Conservation (phyloP, 2,113 vertebrate genomes). For the Coracopsis vasa region DNA sequence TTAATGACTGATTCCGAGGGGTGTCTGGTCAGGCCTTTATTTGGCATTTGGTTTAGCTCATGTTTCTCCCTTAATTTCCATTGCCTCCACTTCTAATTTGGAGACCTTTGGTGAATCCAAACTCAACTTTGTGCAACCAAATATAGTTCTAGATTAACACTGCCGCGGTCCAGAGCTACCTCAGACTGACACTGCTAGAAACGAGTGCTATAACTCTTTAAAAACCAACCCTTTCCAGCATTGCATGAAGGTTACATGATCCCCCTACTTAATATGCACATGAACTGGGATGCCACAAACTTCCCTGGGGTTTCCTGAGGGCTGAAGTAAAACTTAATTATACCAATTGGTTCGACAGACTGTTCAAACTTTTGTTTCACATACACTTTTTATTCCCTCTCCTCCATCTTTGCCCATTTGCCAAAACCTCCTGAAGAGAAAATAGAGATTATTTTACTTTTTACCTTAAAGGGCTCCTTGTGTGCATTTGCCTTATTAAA, state of each 20-base stretch:
- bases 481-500: slow-evolving; percentile 60
- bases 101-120: not conserved
- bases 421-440: slow-evolving; percentile 67
- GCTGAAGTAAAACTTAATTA: slow-evolving; percentile 64
- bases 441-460: slow-evolving; percentile 68
- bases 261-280: slow-evolving; percentile 65
- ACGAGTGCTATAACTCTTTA: not conserved
- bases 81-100: not conserved
- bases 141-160: not conserved
- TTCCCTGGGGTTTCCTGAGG: slow-evolving; percentile 53
- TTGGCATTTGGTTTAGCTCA: not conserved
- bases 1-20: not conserved
- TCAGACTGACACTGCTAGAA: not conserved
- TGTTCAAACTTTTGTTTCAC: slow-evolving; percentile 58
- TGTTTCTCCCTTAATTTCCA: not conserved
- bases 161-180: not conserved
- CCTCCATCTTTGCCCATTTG: slow-evolving; percentile 51
- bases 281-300: slow-evolving; percentile 43
- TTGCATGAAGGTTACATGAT: slow-evolving; percentile 54
- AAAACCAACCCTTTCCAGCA: not conserved
- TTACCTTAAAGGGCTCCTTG: slow-evolving; percentile 64
- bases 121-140: not conserved
- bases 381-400: slow-evolving; percentile 32
- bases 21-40: not conserved
- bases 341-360: slow-evolving; percentile 43